A percentile compares a stretch with the other conserved stretches of the same genome.
phyloP scores from a whole-genome alignment of 2,113 vertebrate species.

The Rhadina sibilatrix region DNA sequence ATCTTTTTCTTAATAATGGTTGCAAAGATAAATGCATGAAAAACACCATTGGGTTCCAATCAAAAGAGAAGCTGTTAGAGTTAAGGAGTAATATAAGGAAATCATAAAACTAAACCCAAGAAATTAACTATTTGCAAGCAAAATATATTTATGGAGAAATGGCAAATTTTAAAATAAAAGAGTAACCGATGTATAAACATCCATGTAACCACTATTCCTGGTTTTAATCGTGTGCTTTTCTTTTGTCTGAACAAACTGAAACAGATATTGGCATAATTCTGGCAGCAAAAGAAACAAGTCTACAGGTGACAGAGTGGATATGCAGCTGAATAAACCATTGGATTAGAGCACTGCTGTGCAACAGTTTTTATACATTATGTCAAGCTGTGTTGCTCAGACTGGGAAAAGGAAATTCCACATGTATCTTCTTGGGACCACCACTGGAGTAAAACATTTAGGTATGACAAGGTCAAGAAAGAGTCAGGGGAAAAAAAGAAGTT shows the following conservation, averaged over 20 bases:
- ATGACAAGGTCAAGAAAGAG: slow-evolving; percentile 63
- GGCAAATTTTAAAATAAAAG: not conserved
- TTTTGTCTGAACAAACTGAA: not conserved
- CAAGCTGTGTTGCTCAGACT: slow-evolving; percentile 46
- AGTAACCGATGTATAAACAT: not conserved
- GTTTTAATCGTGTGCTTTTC: not conserved
- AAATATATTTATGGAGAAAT: not conserved
- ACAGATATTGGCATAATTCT: not conserved
- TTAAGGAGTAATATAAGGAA: not conserved
- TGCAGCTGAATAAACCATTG: slow-evolving; percentile 54
- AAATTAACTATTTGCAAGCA: not conserved
- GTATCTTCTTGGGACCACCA: slow-evolving; percentile 38
- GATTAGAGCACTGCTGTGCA: slow-evolving; percentile 6
- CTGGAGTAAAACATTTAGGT: slow-evolving; percentile 50
- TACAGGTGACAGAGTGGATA: not conserved
- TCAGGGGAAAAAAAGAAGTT: slow-evolving; percentile 22
- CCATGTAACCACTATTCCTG: not conserved
- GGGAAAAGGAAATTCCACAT: slow-evolving; percentile 61
- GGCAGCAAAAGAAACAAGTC: not conserved
- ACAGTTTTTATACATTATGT: slow-evolving; percentile 16
- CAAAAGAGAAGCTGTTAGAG: not conserved
- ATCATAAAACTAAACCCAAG: not conserved
- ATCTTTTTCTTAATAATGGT: not conserved
- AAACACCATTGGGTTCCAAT: not conserved
- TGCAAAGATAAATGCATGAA: not conserved